Evolutionary conservation across 2,888 invertebrate species (phyloP).

Genomic region (Euzophera pinguis): DNA sequence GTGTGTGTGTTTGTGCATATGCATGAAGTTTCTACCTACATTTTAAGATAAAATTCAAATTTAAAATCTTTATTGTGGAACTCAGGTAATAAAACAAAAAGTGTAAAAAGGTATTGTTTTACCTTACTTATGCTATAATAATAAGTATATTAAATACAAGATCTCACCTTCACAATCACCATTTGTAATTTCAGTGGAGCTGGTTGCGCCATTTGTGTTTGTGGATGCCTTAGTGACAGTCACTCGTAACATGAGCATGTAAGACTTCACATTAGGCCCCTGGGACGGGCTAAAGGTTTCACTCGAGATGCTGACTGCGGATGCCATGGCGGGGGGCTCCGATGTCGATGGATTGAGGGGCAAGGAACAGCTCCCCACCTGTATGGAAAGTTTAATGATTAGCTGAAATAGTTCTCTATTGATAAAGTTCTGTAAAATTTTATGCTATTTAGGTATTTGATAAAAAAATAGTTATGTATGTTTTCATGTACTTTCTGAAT

Average conservation of each 20-base stretch:
- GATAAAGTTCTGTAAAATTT: too few species aligned
- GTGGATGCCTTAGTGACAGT: slow-evolving; percentile 61
- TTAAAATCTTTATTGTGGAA: too few species aligned
- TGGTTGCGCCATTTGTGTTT: slow-evolving; percentile 44
- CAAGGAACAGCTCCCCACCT: slow-evolving; percentile 86
- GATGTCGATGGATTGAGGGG: slow-evolving; percentile 85
- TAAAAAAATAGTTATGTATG: too few species aligned
- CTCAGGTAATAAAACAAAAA: too few species aligned
- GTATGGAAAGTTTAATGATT: slow-evolving; percentile 6
- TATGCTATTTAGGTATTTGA: too few species aligned
- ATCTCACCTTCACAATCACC: slow-evolving; percentile 71
- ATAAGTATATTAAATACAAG: slow-evolving; percentile 18
- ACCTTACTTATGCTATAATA: too few species aligned
- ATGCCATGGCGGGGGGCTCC: slow-evolving; percentile 83
- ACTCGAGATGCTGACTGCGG: slow-evolving; percentile 91
- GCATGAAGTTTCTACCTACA: too few species aligned
- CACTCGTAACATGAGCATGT: slow-evolving; percentile 88
- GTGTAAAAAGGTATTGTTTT: too few species aligned
- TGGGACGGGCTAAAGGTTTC: slow-evolving; percentile 90
- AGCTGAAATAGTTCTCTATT: too few species aligned
- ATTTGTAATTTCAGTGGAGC: slow-evolving; percentile 70
- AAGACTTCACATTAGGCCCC: slow-evolving; percentile 90
- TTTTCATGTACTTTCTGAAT: too few species aligned
- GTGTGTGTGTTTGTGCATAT: too few species aligned
- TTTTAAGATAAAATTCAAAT: too few species aligned